These are phyloP conservation scores for Phylloscopus whistleri DNA, from an alignment of 2,113 vertebrate species.

Conservation along the genomic window DNA sequence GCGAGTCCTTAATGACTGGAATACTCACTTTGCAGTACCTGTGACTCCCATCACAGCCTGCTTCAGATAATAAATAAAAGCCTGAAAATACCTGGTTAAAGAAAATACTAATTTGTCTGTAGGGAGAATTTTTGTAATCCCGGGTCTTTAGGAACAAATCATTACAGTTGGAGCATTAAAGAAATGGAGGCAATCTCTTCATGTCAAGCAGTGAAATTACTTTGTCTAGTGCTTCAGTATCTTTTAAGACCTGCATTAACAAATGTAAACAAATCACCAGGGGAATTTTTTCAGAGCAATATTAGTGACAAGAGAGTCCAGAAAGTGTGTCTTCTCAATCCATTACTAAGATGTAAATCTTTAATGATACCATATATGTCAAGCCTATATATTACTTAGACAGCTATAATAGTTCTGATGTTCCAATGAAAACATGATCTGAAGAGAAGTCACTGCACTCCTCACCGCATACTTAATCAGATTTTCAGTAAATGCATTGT, in stretches of 20 bases:
- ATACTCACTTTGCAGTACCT: not conserved
- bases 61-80: not conserved
- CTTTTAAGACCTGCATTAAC: not conserved
- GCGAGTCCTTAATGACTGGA: not conserved
- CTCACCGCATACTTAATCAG: not conserved
- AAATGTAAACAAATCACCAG: not conserved
- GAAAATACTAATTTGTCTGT: not conserved
- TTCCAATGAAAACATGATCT: not conserved
- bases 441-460: not conserved
- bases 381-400: not conserved
- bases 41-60: not conserved
- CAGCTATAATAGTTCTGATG: conserved; percentile 10
- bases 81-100: not conserved
- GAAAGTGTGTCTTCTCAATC: not conserved
- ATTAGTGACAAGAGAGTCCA: not conserved
- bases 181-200: not conserved
- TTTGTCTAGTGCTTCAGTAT: not conserved
- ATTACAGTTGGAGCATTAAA: not conserved
- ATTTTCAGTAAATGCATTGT: not conserved
- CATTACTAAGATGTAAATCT: not conserved
- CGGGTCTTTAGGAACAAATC: not conserved
- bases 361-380: not conserved
- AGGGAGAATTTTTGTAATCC: not conserved
- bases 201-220: not conserved
- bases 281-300: not conserved